Evolutionary conservation across 2,888 invertebrate genomes (phyloP).

Genomic region (Tinea semifulvella): DNA sequence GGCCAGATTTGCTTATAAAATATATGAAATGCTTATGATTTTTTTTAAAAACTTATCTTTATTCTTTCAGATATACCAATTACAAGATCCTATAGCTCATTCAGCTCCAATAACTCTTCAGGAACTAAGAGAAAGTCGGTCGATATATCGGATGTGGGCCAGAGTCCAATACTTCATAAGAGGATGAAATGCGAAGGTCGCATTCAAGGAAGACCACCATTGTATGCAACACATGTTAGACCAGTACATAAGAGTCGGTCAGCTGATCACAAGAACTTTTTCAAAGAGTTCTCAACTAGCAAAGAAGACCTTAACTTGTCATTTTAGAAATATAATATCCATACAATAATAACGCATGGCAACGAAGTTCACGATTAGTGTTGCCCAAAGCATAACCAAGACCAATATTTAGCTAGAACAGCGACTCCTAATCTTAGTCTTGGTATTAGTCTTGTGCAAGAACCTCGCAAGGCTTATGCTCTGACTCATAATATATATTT

Average conservation of each 20-base stretch:
- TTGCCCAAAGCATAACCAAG: too few species aligned
- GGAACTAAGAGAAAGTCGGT: slow-evolving; percentile 45
- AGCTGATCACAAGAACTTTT: slow-evolving; percentile 34
- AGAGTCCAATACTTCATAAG: slow-evolving; percentile 52
- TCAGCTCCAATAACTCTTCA: slow-evolving; percentile 28
- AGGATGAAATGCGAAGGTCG: slow-evolving; percentile 48
- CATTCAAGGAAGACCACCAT: slow-evolving; percentile 49
- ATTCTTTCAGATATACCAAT: slow-evolving; percentile 27
- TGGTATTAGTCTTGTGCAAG: too few species aligned
- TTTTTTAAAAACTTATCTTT: too few species aligned
- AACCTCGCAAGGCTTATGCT: too few species aligned
- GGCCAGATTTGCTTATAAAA: too few species aligned
- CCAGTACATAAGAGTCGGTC: slow-evolving; percentile 24
- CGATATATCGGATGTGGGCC: slow-evolving; percentile 38
- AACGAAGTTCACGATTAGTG: too few species aligned
- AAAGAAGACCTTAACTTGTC: slow-evolving; percentile 36
- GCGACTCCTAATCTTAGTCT: too few species aligned
- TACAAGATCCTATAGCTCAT: slow-evolving; percentile 24
- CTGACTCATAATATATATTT: too few species aligned
- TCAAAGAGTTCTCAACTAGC: slow-evolving; percentile 26
- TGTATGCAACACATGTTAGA: slow-evolving; percentile 20
- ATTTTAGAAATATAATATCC: too few species aligned
- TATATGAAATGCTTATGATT: too few species aligned
- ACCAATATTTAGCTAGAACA: too few species aligned
- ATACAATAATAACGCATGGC: too few species aligned